A percentile compares a stretch with the other conserved stretches of the same genome.
Evolutionary conservation across 2,888 invertebrate genomes (phyloP).

Genomic region (Drosophila kambysellisi): DNA sequence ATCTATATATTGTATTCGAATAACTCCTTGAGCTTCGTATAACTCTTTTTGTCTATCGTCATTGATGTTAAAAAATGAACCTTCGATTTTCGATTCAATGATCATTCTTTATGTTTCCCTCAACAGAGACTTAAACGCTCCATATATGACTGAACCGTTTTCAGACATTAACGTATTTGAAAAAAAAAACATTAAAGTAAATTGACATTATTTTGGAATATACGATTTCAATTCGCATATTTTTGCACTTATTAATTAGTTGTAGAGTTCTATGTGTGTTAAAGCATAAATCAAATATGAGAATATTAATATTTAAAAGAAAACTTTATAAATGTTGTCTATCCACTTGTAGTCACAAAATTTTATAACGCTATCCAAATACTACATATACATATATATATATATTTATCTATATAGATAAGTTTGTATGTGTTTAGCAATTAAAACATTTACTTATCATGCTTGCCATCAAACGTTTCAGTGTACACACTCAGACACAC

Average conservation of each 20-base stretch:
- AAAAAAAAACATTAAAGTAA: conserved; percentile 5
- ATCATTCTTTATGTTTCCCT: conserved; percentile 18
- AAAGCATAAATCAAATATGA: conserved; percentile 52
- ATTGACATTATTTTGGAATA: conserved; percentile 1
- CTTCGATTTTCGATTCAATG: conserved; percentile 34
- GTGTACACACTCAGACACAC: conserved; percentile 9
- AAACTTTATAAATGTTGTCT: conserved; percentile 75
- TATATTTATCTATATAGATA: conserved; percentile 6
- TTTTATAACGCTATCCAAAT: conserved; percentile 61
- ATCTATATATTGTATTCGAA: conserved; percentile 40
- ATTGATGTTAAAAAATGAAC: conserved; percentile 77
- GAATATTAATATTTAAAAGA: conserved; percentile 46
- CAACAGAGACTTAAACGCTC: conserved; percentile 26
- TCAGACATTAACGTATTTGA: conserved; percentile 36
- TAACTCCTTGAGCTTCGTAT: conserved; percentile 11
- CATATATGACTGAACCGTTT: conserved; percentile 50
- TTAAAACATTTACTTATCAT: conserved; percentile 29
- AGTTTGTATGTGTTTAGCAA: conserved; percentile 13
- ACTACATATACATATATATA: conserved; percentile 22
- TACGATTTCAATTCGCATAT: conserved; percentile 28
- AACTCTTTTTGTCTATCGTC: conserved; percentile 59
- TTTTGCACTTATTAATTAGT: conserved; percentile 48
- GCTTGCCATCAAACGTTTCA: conserved; percentile 48
- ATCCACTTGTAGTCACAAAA: conserved; percentile 53
- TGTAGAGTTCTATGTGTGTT: conserved; percentile 46